phyloP scores from a whole-genome alignment of 2,113 vertebrate species.

The Neodontobutis hainanensis region DNA sequence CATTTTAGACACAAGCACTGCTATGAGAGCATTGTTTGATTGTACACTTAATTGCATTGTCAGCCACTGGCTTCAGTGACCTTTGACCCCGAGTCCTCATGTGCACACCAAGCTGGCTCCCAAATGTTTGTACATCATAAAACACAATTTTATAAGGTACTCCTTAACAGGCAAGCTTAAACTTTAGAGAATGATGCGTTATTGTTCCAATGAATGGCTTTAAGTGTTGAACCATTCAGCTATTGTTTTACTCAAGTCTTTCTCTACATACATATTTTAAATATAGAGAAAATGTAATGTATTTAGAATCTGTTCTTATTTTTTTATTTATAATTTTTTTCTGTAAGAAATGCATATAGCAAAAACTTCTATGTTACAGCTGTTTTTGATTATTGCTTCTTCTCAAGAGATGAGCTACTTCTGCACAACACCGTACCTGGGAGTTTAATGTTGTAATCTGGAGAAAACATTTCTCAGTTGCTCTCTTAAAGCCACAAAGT shows the following conservation, averaged over 20 bases:
- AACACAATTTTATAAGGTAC: constrained; percentile 33
- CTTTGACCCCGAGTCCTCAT: constrained; percentile 13
- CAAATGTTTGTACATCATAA: constrained; percentile 57
- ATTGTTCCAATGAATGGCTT: not conserved
- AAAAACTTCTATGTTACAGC: constrained; percentile 48
- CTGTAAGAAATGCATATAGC: constrained; percentile 28
- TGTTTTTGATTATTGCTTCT: constrained; percentile 60
- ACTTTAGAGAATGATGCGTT: constrained; percentile 17
- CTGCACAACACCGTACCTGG: constrained; percentile 35
- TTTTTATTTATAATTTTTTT: constrained; percentile 41
- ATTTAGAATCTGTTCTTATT: constrained; percentile 37
- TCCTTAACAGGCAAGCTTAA: constrained; percentile 13
- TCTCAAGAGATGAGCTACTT: constrained; percentile 11
- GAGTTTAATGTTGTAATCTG: constrained; percentile 29
- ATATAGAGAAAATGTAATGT: constrained; percentile 12
- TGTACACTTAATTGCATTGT: not conserved
- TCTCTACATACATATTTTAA: not conserved
- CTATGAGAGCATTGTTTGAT: constrained; percentile 7
- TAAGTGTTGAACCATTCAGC: not conserved
- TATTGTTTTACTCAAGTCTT: not conserved
- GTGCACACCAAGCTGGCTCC: constrained; percentile 31
- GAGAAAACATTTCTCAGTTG: constrained; percentile 30
- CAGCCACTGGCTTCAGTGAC: constrained; percentile 16
- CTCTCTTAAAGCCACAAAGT: constrained; percentile 27
- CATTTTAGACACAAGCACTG: constrained; percentile 7